Evolutionary conservation across 2,888 invertebrate species (phyloP), one percentile per base, ranked within the genome.

Genomic region (Stenodema calcarata): DNA sequence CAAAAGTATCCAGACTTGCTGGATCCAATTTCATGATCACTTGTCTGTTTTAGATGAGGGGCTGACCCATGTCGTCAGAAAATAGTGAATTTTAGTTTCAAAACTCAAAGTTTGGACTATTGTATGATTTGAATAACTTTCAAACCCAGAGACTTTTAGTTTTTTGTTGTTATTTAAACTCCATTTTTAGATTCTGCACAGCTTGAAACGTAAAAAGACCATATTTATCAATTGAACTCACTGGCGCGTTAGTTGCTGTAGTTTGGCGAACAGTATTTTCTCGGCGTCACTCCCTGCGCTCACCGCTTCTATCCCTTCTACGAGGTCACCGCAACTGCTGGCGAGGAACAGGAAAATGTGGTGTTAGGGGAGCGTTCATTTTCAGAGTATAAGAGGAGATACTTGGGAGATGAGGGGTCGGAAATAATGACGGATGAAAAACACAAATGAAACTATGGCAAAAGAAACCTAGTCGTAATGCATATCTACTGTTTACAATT

Each of bases 231-330:
- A 44, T 18, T 44, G 44, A 69, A 85, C 86, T 86, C 86, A 86
- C 86, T 86, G 86, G 41, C 69, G 50, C 27, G 54, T 30, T 41
- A 86, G 14, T 35, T 86, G 86, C 35, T 86, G 86, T 0, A 86
- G 76, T 78, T 86, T 86, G 41, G 78, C 86, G 23, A 76, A 86
- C 11, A 86, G 78, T n/a, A 86, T 76, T 42, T 86, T 86, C 42
- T 86, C 86, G 27, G 76, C 76, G 78, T 86, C 86, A 69, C 86
- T 86, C 18, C 86, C 86, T 16, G 76, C 35, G 70, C 70, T 73
- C 41, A 84, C 84, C 4, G 42, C 84, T 23, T 84, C 84, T 42
- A 84, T 84, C 12, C 75, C 84, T 18, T 75, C 75, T 18, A n/a
- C n/a, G n/a, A 84, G 44, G 30, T 42, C 47, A n/a, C 84, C 84